Base-by-base conservation (phyloP, 2,888 invertebrate species). In the Erpobdella octoculata region DNA sequence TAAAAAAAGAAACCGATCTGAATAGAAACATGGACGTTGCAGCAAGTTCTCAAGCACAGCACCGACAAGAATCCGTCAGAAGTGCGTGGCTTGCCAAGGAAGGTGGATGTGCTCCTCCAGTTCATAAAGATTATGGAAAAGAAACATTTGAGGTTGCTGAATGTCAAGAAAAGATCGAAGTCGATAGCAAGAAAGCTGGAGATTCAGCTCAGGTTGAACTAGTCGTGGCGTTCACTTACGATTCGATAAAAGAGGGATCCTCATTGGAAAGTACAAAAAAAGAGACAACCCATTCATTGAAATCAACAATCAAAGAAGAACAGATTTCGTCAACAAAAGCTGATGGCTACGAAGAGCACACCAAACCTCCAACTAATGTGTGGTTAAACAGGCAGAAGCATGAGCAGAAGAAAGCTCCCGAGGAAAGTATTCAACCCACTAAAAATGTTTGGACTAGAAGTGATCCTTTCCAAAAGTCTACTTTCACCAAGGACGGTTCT, bases 331-430 rank as follows among this genome's bases (percentile, higher is more conserved):
- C n/a, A n/a, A n/a, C n/a, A n/a, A n/a, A n/a, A n/a, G n/a, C n/a
- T n/a, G n/a, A n/a, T n/a, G n/a, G n/a, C n/a, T n/a, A n/a, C n/a
- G n/a, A n/a, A n/a, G n/a, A n/a, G n/a, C n/a, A n/a, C n/a, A n/a
- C n/a, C n/a, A 21, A 53, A 53, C 53, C 53, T n/a, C 5, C 53
- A 8, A 21, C 53, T 8, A 53, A 53, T n/a, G 53, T 53, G 5
- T 53, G 53, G 53, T 28, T 53, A 28, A 53, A 28, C 53, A 53
- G 53, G 28, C 53, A 53, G 28, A 53, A 53, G 8, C 53, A 53
- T 25, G 53, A 53, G 53, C 53, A 53, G 53, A 53, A 53, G 53
- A 53, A 53, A 53, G 21, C 53, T 25, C n/a, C n/a, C n/a, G 53
- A 53, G 53, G 53, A 53, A 28, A 53, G 53, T 8, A 6, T 5